Conservation (phyloP, 92 coral and sea anemone genomes). For the Pocillopora grandis region DNA sequence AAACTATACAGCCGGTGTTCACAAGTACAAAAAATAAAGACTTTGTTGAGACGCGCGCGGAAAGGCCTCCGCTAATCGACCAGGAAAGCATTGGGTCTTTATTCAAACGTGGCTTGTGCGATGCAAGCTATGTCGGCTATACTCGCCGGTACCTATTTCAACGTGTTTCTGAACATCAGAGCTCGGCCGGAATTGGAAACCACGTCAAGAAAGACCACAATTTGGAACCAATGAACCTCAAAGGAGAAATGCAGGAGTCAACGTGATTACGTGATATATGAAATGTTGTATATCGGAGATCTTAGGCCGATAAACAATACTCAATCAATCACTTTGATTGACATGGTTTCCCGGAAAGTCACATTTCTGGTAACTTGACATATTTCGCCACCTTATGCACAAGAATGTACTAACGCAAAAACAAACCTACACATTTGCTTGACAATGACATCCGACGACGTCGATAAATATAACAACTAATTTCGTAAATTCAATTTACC, state of each 20-base stretch:
- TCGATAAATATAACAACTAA: neutral
- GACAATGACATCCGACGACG: neutral
- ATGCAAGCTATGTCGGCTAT: neutral
- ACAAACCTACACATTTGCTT: neutral
- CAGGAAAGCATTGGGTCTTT: neutral
- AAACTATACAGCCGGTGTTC: neutral
- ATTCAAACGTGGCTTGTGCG: neutral
- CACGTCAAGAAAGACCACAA: neutral
- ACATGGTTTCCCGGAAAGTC: neutral
- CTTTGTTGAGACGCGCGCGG: neutral
- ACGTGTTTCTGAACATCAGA: neutral
- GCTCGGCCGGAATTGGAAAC: too few species aligned
- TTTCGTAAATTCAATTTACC: neutral
- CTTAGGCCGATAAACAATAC: neutral
- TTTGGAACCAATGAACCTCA: neutral
- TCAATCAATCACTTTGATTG: neutral
- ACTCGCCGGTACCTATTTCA: neutral
- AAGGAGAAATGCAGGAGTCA: neutral
- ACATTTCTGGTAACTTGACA: neutral
- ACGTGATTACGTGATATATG: neutral
- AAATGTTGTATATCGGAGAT: neutral
- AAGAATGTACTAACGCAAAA: neutral
- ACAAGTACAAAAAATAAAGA: neutral
- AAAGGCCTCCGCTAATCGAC: neutral
- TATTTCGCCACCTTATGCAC: neutral